Conservation (phyloP, 2,113 vertebrate genomes). For the Meles meles region DNA sequence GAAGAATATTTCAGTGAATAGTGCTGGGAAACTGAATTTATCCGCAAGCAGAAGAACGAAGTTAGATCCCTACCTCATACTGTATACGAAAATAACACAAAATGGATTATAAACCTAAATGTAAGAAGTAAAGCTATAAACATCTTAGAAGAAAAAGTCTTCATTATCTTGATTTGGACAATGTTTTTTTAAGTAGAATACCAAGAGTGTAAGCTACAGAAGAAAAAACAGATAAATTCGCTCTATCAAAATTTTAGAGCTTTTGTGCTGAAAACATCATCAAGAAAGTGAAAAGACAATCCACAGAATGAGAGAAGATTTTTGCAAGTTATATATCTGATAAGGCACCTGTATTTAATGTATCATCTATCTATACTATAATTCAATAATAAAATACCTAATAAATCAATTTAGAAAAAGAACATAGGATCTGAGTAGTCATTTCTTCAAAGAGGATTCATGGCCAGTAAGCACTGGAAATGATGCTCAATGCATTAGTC, state of each 20-base stretch:
- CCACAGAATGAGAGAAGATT: neutral
- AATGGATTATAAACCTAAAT: neutral
- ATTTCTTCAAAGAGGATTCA: constrained; percentile 22
- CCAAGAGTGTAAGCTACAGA: neutral
- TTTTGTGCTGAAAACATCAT: neutral
- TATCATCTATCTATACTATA: neutral
- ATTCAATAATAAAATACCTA: neutral
- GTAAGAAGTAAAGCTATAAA: neutral
- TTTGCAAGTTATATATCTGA: neutral
- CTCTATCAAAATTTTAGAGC: neutral
- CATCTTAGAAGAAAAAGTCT: neutral
- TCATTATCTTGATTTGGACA: neutral
- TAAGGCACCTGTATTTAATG: neutral
- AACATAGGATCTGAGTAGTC: neutral
- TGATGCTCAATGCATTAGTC: neutral
- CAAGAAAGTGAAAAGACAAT: neutral
- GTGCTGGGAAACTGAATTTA: neutral
- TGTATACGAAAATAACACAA: neutral
- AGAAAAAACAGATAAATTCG: neutral
- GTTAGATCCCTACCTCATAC: neutral
- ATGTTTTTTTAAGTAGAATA: neutral
- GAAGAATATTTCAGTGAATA: neutral
- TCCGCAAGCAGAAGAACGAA: neutral
- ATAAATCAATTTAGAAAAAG: neutral
- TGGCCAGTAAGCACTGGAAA: neutral